These are phyloP conservation scores for Girardinus metallicus DNA, from an alignment of 2,797 vertebrate species.

Conservation along the genomic window DNA sequence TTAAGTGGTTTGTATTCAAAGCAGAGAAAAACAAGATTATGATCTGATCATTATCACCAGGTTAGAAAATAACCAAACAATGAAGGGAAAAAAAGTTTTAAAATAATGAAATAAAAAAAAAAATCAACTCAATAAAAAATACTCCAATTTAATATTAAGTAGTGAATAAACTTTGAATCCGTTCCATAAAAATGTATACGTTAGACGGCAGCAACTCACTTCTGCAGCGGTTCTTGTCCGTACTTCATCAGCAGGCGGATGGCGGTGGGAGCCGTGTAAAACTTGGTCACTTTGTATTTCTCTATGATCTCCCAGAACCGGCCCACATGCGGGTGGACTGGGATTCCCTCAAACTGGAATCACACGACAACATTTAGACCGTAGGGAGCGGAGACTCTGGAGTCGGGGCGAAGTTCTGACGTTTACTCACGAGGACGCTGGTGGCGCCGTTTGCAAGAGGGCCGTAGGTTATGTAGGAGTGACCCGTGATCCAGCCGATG, in stretches of 20 bases:
- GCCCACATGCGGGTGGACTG: slow-evolving; percentile 80
- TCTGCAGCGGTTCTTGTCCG: slow-evolving; percentile 76
- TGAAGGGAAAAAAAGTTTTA: neutral
- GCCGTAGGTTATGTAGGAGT: slow-evolving; percentile 85
- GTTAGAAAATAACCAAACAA: neutral
- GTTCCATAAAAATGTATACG: neutral
- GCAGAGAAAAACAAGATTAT: too few relatives aligned
- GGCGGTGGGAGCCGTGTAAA: slow-evolving; percentile 85
- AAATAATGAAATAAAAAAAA: neutral
- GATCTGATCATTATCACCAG: too few relatives aligned
- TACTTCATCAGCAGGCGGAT: slow-evolving; percentile 86
- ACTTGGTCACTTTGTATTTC: slow-evolving; percentile 83
- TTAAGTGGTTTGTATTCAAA: too few relatives aligned
- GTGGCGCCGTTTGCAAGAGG: slow-evolving; percentile 83
- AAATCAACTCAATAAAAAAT: neutral
- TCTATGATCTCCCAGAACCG: slow-evolving; percentile 84
- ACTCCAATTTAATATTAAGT: neutral
- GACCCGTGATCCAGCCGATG: slow-evolving; percentile 87
- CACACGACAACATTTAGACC: neutral
- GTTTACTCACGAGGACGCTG: slow-evolving; percentile 76
- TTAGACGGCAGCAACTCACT: slow-evolving; percentile 58
- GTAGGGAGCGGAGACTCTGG: too few relatives aligned
- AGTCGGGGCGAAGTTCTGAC: neutral
- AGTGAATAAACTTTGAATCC: neutral
- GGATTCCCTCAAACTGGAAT: slow-evolving; percentile 82